These are phyloP conservation scores for Sesamia inferens DNA, from an alignment of 2,888 invertebrate genomes.

Conservation along the genomic window DNA sequence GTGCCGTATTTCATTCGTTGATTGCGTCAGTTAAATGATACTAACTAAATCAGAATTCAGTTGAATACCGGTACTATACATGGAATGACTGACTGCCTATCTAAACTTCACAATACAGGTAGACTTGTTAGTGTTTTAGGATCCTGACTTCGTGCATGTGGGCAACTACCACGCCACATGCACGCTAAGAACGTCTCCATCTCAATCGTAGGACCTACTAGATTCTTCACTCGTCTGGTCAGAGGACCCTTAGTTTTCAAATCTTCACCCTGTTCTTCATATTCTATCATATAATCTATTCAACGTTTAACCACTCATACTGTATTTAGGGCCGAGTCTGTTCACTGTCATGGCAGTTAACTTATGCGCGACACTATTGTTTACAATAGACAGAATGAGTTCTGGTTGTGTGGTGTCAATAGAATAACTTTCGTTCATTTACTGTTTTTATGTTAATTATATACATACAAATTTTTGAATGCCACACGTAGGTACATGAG, in stretches of 20 bases:
- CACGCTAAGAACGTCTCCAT: neutral
- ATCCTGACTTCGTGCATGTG: neutral
- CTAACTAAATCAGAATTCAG: neutral
- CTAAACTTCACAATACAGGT: neutral
- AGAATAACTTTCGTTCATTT: constrained; percentile 35
- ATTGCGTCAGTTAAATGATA: too few relatives aligned
- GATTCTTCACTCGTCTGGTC: neutral
- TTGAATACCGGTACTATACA: neutral
- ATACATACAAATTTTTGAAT: constrained; percentile 7
- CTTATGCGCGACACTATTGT: constrained; percentile 27
- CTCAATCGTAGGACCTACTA: neutral
- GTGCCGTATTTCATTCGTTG: too few relatives aligned
- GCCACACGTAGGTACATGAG: neutral
- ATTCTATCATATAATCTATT: neutral
- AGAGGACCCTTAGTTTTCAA: neutral
- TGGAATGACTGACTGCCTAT: neutral
- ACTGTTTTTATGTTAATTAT: constrained; percentile 14
- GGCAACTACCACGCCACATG: neutral
- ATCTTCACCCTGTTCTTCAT: neutral
- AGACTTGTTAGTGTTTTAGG: neutral
- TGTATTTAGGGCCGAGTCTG: neutral
- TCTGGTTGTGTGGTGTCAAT: constrained; percentile 30
- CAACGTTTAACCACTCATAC: neutral
- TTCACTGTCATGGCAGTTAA: neutral
- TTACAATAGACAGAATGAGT: constrained; percentile 14